Evolutionary conservation across 2,888 invertebrate genomes (phyloP).

Genomic region (Eurois occulta): DNA sequence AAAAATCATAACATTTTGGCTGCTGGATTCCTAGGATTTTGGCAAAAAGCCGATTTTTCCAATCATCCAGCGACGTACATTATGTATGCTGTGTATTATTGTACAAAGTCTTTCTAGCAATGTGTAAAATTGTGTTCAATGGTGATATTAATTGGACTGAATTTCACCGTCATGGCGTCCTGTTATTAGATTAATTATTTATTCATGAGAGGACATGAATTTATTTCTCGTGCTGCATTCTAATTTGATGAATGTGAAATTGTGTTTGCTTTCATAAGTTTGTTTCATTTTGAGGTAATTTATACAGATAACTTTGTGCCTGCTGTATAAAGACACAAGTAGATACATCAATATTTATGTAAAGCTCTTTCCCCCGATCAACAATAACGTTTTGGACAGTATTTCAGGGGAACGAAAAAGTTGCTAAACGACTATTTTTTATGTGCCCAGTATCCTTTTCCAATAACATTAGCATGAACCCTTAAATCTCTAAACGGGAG

Average conservation of each 20-base stretch:
- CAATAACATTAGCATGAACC: neutral
- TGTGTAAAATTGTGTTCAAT: slow-evolving; percentile 43
- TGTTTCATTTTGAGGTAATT: slow-evolving; percentile 9
- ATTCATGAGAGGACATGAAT: slow-evolving; percentile 52
- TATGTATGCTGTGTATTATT: slow-evolving; percentile 24
- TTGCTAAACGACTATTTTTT: slow-evolving; percentile 1
- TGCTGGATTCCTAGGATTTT: neutral
- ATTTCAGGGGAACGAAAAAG: neutral
- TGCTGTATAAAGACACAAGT: neutral
- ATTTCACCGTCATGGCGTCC: slow-evolving; percentile 34
- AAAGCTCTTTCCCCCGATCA: neutral
- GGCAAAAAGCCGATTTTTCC: neutral
- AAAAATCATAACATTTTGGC: neutral
- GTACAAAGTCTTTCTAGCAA: slow-evolving; percentile 39
- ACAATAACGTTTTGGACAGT: neutral
- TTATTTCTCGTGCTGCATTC: slow-evolving; percentile 39
- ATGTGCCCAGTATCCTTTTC: slow-evolving; percentile 1
- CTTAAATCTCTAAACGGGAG: slow-evolving; percentile 20
- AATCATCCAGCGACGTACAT: slow-evolving; percentile 1
- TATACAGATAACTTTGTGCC: neutral
- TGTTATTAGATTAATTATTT: slow-evolving; percentile 52
- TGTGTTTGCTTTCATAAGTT: slow-evolving; percentile 33
- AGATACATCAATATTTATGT: neutral
- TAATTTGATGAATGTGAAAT: slow-evolving; percentile 48
- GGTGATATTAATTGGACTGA: slow-evolving; percentile 50